Percentiles rank a stretch among this genome's conserved stretches.
Conservation (phyloP, 2,113 vertebrate species). For the Nothobranchius kuhntae region DNA sequence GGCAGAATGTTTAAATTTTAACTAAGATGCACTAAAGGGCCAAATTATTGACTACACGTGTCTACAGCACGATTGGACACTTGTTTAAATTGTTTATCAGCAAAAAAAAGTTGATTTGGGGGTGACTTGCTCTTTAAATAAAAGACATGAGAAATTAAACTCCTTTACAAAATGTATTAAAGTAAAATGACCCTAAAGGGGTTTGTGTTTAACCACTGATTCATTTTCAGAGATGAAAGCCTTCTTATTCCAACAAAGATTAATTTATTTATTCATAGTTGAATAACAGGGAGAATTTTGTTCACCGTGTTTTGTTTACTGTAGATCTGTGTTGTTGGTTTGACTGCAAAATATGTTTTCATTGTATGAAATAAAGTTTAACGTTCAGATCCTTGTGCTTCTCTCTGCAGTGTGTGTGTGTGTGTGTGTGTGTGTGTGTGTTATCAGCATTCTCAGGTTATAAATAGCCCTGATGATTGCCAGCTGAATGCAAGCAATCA, state of each 20-base stretch:
- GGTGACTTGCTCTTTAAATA: too few species aligned
- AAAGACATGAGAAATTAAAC: too few species aligned
- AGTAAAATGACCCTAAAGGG: neutral
- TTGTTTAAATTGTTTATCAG: too few species aligned
- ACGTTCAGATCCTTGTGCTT: neutral
- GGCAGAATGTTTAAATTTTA: too few species aligned
- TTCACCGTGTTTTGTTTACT: neutral
- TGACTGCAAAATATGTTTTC: neutral
- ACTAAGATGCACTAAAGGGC: too few species aligned
- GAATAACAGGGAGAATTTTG: too few species aligned
- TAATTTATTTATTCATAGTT: neutral
- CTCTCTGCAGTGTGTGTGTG: too few species aligned
- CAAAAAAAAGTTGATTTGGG: too few species aligned
- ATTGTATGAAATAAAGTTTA: neutral
- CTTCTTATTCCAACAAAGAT: neutral
- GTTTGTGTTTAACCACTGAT: neutral
- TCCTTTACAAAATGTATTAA: too few species aligned
- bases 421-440: neutral
- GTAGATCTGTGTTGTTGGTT: neutral
- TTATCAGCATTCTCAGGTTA: constrained; percentile 34
- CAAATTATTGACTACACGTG: too few species aligned
- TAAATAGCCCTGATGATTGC: constrained; percentile 39
- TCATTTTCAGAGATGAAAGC: neutral
- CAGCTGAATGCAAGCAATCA: constrained; percentile 48
- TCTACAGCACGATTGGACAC: too few species aligned